These are phyloP conservation scores for Acronicta leporina DNA, from an alignment of 2,888 invertebrate genomes.

Conservation along the genomic window DNA sequence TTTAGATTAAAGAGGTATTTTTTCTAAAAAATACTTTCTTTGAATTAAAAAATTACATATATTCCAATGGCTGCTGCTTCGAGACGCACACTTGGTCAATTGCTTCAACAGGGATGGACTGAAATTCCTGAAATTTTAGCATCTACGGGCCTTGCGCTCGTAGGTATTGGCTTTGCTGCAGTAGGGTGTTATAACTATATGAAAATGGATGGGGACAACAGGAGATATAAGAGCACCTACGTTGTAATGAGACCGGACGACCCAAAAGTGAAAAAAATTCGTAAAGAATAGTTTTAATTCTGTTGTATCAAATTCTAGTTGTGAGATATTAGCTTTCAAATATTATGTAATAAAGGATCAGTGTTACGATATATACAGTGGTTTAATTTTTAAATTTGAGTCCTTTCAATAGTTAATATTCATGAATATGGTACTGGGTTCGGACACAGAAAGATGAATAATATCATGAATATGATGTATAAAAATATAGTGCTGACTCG, in stretches of 20 bases:
- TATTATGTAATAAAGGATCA: conserved; percentile 83
- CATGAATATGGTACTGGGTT: too few relatives aligned
- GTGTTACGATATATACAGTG: conserved; percentile 36
- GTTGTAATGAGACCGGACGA: conserved; percentile 92
- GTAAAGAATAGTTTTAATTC: conserved; percentile 79
- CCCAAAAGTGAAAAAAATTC: conserved; percentile 89
- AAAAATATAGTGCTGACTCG: too few relatives aligned
- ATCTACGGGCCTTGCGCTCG: conserved; percentile 87
- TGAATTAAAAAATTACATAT: conserved; percentile 8
- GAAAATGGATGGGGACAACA: conserved; percentile 90
- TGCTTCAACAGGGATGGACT: conserved; percentile 87
- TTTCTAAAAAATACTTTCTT: too few relatives aligned
- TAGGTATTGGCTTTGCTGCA: conserved; percentile 87
- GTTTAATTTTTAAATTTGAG: too few relatives aligned
- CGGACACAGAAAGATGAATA: too few relatives aligned
- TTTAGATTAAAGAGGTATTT: too few relatives aligned
- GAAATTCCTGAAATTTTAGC: conserved; percentile 93
- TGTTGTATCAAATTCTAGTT: conserved; percentile 18
- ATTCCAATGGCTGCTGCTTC: conserved; percentile 73
- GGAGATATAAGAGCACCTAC: conserved; percentile 90
- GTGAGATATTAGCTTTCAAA: conserved; percentile 59
- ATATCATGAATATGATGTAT: too few relatives aligned
- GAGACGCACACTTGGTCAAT: conserved; percentile 75
- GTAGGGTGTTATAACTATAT: conserved; percentile 85
- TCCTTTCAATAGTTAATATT: too few relatives aligned